These are phyloP conservation scores for Dryoscopus gambensis DNA, from an alignment of 2,113 vertebrate species.

Conservation along the genomic window DNA sequence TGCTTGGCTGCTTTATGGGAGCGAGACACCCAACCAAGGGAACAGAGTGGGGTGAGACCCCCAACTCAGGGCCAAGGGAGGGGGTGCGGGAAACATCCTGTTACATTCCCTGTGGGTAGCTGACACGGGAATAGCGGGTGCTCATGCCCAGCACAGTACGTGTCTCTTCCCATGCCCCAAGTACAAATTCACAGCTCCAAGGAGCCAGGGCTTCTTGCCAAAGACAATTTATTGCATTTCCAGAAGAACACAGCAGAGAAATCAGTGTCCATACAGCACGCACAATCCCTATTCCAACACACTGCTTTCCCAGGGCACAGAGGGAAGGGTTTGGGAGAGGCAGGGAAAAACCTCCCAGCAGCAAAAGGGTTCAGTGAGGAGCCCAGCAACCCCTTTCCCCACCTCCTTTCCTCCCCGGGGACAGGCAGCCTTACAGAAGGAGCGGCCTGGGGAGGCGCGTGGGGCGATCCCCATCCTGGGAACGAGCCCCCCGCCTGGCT, in stretches of 20 bases:
- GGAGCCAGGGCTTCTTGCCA: background rate
- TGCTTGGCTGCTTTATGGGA: background rate
- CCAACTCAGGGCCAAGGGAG: background rate
- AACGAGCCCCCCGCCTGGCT: background rate
- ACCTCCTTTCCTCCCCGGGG: background rate
- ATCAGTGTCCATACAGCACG: background rate
- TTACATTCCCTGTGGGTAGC: background rate
- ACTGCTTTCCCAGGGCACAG: background rate
- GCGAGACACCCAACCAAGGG: background rate
- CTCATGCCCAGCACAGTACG: background rate
- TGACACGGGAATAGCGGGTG: background rate
- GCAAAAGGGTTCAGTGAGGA: background rate
- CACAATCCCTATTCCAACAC: background rate
- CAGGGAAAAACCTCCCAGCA: background rate
- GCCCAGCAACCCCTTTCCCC: background rate
- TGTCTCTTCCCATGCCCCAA: background rate
- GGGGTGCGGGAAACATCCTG: background rate
- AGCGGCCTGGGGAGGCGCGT: background rate
- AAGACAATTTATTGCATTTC: slow-evolving; percentile 48
- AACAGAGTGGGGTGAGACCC: background rate
- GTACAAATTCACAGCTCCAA: background rate
- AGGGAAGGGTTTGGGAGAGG: background rate
- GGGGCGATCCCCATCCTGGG: background rate
- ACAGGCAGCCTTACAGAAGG: background rate
- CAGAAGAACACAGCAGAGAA: background rate